These are phyloP conservation scores for Monodelphis domestica DNA, from an alignment of 2,797 vertebrate genomes.

Conservation along the genomic window DNA sequence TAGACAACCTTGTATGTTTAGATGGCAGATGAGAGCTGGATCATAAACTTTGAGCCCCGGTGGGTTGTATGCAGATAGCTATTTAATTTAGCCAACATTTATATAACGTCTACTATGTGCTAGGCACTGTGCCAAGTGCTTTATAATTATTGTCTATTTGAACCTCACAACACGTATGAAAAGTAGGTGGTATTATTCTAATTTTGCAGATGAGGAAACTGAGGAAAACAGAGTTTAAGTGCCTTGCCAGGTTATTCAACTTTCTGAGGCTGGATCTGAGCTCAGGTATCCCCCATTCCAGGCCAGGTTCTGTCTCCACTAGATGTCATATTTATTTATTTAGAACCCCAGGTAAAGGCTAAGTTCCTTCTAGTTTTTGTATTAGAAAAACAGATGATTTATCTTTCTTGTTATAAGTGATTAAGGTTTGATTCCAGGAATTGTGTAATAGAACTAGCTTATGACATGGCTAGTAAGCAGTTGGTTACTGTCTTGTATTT, in stretches of 20 bases:
- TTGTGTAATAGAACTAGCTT: not conserved
- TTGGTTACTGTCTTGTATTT: fast-evolving
- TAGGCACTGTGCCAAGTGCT: not conserved
- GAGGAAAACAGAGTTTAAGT: conserved; percentile 1
- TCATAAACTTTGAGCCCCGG: not conserved
- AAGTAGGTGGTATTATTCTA: not conserved
- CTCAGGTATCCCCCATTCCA: not conserved
- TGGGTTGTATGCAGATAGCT: not conserved
- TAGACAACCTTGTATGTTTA: not conserved
- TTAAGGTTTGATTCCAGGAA: not conserved
- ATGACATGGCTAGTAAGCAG: not conserved
- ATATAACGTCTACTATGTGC: not conserved
- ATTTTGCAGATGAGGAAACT: conserved; percentile 27
- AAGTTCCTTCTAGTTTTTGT: too few species aligned
- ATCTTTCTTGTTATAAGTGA: conserved; percentile 27
- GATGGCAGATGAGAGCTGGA: not conserved
- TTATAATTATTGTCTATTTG: not conserved
- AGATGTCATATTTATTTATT: not conserved
- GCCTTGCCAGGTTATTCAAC: conserved; percentile 34
- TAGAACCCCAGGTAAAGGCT: too few species aligned
- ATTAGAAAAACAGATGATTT: not conserved
- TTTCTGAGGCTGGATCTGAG: conserved; percentile 8
- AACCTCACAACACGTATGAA: not conserved
- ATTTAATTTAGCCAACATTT: conserved; percentile 23
- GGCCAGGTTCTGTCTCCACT: not conserved